phyloP scores from a whole-genome alignment of 2,113 vertebrate genomes.

The Cyphomyrus discorhynchus region DNA sequence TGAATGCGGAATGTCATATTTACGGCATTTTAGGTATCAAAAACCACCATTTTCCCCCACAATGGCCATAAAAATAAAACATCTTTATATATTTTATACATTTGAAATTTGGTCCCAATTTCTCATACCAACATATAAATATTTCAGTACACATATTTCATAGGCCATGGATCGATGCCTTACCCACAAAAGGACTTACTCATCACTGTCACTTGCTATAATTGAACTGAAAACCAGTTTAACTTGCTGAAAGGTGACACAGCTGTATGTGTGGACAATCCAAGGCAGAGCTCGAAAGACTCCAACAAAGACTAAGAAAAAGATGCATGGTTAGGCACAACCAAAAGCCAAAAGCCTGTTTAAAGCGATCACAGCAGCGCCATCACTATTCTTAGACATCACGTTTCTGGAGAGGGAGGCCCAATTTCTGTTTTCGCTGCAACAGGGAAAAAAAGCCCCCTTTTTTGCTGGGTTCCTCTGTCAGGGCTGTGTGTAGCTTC shows the following conservation, averaged over 20 bases:
- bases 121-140: not conserved
- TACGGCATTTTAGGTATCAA: not conserved
- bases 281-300: not conserved
- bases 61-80: not conserved
- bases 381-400: not conserved
- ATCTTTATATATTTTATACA: not conserved
- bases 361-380: not conserved
- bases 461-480: not conserved
- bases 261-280: not conserved
- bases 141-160: not conserved
- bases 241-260: conserved; percentile 14
- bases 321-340: not conserved
- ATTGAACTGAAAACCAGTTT: conserved; percentile 7
- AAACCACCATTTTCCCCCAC: not conserved
- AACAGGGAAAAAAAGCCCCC: not conserved
- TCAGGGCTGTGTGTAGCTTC: conserved; percentile 8
- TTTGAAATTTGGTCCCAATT: not conserved
- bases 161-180: not conserved
- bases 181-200: not conserved
- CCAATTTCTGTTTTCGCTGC: not conserved
- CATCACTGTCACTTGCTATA: not conserved
- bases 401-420: not conserved
- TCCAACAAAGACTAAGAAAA: not conserved
- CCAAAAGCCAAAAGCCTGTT: not conserved
- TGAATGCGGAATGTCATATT: not conserved